Evolutionary conservation across 64 coral and sea anemone species (phyloP).

Genomic region (Montipora sp.): DNA sequence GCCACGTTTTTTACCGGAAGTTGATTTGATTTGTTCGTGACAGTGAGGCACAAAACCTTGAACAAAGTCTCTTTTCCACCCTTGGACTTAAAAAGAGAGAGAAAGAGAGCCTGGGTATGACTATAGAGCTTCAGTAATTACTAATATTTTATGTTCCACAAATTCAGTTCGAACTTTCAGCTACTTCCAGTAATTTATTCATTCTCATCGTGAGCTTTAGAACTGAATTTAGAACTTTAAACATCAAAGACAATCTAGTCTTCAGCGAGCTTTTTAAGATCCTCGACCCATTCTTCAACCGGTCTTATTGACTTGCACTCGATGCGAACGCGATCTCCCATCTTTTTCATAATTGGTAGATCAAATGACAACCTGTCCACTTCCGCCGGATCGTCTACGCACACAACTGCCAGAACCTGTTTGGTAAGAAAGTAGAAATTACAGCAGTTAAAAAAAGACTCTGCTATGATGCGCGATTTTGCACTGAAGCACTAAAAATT

Average conservation of each 20-base stretch:
- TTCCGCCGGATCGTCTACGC: slow-evolving; percentile 52
- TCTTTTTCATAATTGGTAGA: slow-evolving; percentile 74
- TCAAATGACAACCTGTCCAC: slow-evolving; percentile 62
- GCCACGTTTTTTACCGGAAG: no score
- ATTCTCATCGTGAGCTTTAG: background rate
- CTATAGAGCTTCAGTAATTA: no score
- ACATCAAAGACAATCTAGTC: background rate
- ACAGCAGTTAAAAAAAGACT: background rate
- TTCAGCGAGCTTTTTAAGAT: slow-evolving; percentile 50
- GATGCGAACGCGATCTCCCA: slow-evolving; percentile 47
- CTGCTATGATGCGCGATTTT: background rate
- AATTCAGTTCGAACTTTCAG: background rate
- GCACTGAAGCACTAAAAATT: no score
- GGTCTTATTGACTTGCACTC: slow-evolving; percentile 64
- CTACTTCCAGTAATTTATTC: background rate
- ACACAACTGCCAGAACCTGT: slow-evolving; percentile 57
- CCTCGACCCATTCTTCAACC: slow-evolving; percentile 40
- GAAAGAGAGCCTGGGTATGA: no score
- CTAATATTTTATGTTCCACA: no score
- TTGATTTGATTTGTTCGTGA: no score
- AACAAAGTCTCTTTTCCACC: no score
- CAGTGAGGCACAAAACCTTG: no score
- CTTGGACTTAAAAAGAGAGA: no score
- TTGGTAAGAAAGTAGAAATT: background rate
- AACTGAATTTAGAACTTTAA: background rate